Evolutionary conservation across 1,140 invertebrate genomes (phyloP), one percentile per base, ranked within the genome.

Genomic region (Frieseomelitta varia): DNA sequence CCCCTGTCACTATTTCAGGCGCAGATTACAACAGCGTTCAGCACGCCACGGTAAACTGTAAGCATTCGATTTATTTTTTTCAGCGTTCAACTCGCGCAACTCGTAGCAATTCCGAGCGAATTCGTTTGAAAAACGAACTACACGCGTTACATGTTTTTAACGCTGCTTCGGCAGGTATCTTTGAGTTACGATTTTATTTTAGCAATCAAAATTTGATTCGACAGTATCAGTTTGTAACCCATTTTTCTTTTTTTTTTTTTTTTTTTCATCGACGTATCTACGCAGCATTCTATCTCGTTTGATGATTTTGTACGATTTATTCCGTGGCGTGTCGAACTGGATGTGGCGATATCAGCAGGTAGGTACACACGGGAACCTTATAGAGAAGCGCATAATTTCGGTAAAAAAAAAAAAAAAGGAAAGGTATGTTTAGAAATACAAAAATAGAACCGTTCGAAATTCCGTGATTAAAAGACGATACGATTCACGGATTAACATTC

Each of bases 321-420:
- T 39, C 39, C 39, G 6, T 39, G 39, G 39, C 39, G 39, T 39
- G 39, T 8, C 8, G 39, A 39, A 39, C 39, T 6, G 39, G 39
- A 39, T 4, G 39, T 8, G 39, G 30, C 34, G 4, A 39, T 74
- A 80, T 55, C 61, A 30, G 14, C 74, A 86, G 85, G 85, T 86
- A 83, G n/a, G 85, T 86, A 39, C 39, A 39, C 6, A 8, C 4
- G 6, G 0, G 6, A 6, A 47, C n/a, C 67, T 24, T 71, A 30
- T 30, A 30, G 30, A 30, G 30, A 30, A 30, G 30, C 30, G 30
- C 0, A 21, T n/a, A 71, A 83, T 81, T 68, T 55, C 15, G 47
- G 1, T 19, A 3, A 67, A 34, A 17, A 27, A 30, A 3, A 67
- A 34, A 17, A 27, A 30, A 2, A 2, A 24, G n/a, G 24, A 17